Evolutionary conservation across 2,113 vertebrate genomes (phyloP).

Genomic region (Tupaia tana): DNA sequence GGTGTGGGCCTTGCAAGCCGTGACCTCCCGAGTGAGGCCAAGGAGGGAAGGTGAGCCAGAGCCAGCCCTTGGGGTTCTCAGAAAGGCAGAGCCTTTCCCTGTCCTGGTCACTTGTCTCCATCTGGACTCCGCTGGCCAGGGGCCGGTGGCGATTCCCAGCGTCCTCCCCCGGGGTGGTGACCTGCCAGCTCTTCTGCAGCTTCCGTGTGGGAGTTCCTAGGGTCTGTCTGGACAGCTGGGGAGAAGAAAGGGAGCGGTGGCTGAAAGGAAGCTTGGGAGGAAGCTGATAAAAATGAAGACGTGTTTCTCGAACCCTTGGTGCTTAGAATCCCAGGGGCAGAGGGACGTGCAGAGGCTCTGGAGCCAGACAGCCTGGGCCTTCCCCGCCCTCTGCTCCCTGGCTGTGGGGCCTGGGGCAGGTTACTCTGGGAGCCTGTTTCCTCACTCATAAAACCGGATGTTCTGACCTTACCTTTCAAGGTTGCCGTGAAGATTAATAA

Average conservation of each 20-base stretch:
- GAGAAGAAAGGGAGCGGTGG: not conserved
- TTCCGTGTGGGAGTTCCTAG: not conserved
- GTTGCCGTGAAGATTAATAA: not conserved
- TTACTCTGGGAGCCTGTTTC: not conserved
- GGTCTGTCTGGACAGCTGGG: not conserved
- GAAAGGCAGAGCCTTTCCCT: not conserved
- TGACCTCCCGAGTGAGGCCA: not conserved
- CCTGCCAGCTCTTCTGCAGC: not conserved
- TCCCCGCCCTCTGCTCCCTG: not conserved
- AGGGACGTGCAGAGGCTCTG: not conserved
- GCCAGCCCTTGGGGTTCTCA: not conserved
- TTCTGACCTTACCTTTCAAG: not conserved
- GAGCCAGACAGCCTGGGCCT: fast-evolving
- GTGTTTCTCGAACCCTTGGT: not conserved
- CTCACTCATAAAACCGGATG: not conserved
- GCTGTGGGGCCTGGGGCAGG: not conserved
- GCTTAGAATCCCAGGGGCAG: not conserved
- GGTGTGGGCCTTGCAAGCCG: not conserved
- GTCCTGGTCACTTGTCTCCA: not conserved
- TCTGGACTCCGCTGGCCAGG: not conserved
- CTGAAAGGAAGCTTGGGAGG: not conserved
- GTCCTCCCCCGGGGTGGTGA: not conserved
- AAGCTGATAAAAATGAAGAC: not conserved
- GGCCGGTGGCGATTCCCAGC: not conserved
- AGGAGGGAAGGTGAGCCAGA: slow-evolving; percentile 49